A percentile compares a stretch with the other conserved stretches of the same genome.
These are phyloP conservation scores for Linnaemya tessellans DNA, from an alignment of 2,888 invertebrate species.

Conservation along the genomic window DNA sequence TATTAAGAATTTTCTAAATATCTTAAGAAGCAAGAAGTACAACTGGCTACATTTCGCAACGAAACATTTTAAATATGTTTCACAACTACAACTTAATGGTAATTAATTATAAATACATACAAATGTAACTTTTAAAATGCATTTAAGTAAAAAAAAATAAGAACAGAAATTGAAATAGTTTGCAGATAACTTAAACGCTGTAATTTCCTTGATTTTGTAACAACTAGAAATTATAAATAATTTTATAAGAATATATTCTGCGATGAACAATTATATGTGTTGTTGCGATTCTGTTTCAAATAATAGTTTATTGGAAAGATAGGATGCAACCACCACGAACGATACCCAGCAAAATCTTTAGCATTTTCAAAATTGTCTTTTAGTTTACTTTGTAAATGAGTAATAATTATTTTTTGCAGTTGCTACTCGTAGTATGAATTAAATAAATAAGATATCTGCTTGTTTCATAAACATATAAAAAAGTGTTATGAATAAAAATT, in stretches of 20 bases:
- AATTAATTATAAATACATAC: slow-evolving; percentile 5
- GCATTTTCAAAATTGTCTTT: too few relatives aligned
- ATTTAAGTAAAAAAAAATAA: neutral
- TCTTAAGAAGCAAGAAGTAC: neutral
- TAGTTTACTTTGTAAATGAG: too few relatives aligned
- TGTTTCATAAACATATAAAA: too few relatives aligned
- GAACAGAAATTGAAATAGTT: neutral
- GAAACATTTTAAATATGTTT: neutral
- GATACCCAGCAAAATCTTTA: neutral
- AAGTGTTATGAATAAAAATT: too few relatives aligned
- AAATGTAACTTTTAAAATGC: slow-evolving; percentile 7
- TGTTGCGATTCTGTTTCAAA: slow-evolving; percentile 9
- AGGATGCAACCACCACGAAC: neutral
- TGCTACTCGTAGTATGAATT: too few relatives aligned
- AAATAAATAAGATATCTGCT: too few relatives aligned
- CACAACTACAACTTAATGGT: slow-evolving; percentile 8
- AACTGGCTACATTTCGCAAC: neutral
- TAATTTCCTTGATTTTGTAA: slow-evolving; percentile 31
- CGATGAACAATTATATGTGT: slow-evolving; percentile 18
- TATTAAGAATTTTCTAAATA: neutral
- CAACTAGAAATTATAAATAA: slow-evolving; percentile 23
- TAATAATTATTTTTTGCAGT: too few relatives aligned
- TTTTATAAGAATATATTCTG: slow-evolving; percentile 35
- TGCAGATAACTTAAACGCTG: neutral
- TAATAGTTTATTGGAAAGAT: slow-evolving; percentile 29